Base-by-base conservation (phyloP, 2,113 vertebrate species). In the Microcebus jonahi region DNA sequence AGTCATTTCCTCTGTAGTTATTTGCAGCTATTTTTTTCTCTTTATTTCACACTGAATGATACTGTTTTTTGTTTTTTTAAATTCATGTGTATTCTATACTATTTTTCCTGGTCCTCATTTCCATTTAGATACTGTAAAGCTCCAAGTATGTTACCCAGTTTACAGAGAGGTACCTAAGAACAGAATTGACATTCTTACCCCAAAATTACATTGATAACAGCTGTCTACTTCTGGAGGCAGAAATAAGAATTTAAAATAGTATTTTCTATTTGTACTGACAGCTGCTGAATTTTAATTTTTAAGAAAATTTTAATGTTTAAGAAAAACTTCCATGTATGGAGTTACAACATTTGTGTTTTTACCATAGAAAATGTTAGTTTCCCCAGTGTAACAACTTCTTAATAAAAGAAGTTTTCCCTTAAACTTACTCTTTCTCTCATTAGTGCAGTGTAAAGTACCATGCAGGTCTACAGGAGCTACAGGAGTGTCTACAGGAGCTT, bases 91-190 rank as follows among this genome's bases (percentile, higher is more conserved):
- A 97, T 97, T 91, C 75, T 95, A 70, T 88, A 77, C 81, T 97
- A 25, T 97, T 93, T 88, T 39, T 97, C 91, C 48, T 93, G 97
- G 94, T 96, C 86, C 97, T 83, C 96, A 97, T 97, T 98, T 98
- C 98, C 98, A 98, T 98, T 96, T 98, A 96, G 93, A 97, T 98
- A 92, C 98, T 98, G 97, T 39, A 98, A 98, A 98, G 95, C 83
- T 96, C 98, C 73, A 94, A 93, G 81, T 98, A 97, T 97, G 96
- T 96, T 97, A 96, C 96, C 95, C 98, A 98, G 97, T 98, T 98
- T 98, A 98, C 96, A 97, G 97, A 96, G 95, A 98, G 97, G 94
- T 96, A 97, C 83, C 85, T 94, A 97, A 98, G 97, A 98, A 98
- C 97, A 98, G 96, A 95, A 97, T 95, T 98, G 86, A 97, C 93